A percentile compares a stretch with the other conserved stretches of the same genome.
Conservation (phyloP, 2,888 invertebrate species). For the Epistrophe eligans region DNA sequence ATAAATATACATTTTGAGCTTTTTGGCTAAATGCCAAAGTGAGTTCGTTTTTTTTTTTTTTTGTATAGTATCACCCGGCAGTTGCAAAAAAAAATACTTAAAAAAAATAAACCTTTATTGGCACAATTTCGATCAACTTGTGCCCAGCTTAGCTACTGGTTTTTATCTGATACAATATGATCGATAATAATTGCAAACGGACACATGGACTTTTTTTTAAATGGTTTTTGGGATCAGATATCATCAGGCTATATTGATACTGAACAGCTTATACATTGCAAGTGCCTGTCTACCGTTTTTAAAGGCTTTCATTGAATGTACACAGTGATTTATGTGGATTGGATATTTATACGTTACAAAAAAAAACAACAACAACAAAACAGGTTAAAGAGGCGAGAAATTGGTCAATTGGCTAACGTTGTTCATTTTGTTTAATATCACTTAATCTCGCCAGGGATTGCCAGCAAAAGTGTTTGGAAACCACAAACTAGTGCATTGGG, state of each 20-base stretch:
- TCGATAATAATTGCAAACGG: constrained; percentile 17
- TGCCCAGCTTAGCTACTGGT: constrained; percentile 55
- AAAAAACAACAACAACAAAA: not conserved
- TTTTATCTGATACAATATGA: constrained; percentile 22
- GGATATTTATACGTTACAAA: not conserved
- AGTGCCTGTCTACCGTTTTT: constrained; percentile 11
- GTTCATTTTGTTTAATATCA: not conserved
- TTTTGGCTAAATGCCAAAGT: not conserved
- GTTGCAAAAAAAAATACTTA: not conserved
- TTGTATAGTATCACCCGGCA: not conserved
- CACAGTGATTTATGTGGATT: constrained; percentile 15
- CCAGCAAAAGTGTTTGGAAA: constrained; percentile 28
- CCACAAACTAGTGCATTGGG: constrained; percentile 1
- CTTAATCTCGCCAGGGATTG: constrained; percentile 20
- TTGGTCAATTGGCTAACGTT: constrained; percentile 33
- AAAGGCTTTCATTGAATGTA: constrained; percentile 7
- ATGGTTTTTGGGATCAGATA: constrained; percentile 17
- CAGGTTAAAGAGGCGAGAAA: constrained; percentile 26
- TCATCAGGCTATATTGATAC: constrained; percentile 15
- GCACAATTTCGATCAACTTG: constrained; percentile 15
- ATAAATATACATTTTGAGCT: not conserved
- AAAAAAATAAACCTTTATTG: not conserved
- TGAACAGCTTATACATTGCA: not conserved
- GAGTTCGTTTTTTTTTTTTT: not conserved
- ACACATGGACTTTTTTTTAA: constrained; percentile 4